Evolutionary conservation across 2,797 vertebrate species (phyloP).

Genomic region (Lemur catta): DNA sequence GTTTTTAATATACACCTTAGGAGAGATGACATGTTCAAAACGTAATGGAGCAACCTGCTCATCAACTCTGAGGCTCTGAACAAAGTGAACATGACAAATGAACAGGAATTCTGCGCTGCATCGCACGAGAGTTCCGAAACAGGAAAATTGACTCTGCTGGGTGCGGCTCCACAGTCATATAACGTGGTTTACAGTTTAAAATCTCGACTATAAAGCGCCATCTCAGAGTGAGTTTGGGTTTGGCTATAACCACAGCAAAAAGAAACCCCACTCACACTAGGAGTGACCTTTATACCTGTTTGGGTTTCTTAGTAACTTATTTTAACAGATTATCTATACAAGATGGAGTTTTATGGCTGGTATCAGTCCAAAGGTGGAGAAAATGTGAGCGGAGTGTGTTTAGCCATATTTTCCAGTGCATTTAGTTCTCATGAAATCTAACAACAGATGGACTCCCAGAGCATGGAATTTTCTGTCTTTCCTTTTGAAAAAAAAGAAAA

Average conservation of each 20-base stretch:
- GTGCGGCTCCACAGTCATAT: slow-evolving; percentile 53
- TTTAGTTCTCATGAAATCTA: slow-evolving; percentile 39
- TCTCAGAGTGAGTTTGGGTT: background rate
- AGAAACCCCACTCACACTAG: slow-evolving; percentile 61
- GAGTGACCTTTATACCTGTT: slow-evolving; percentile 73
- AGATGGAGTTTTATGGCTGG: slow-evolving; percentile 72
- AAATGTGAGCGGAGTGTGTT: slow-evolving; percentile 46
- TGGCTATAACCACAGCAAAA: slow-evolving; percentile 61
- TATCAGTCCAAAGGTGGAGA: slow-evolving; percentile 75
- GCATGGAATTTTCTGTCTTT: background rate
- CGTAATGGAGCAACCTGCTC: slow-evolving; percentile 75
- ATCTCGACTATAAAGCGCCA: slow-evolving; percentile 59
- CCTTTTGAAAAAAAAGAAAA: slow-evolving; percentile 13
- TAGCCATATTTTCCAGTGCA: slow-evolving; percentile 54
- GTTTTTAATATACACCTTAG: slow-evolving; percentile 31
- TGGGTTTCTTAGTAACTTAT: slow-evolving; percentile 78
- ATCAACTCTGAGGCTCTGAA: slow-evolving; percentile 75
- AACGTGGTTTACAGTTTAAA: slow-evolving; percentile 68
- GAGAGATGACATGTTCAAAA: slow-evolving; percentile 67
- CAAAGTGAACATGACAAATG: slow-evolving; percentile 74
- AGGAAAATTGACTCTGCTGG: slow-evolving; percentile 72
- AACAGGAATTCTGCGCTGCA: slow-evolving; percentile 70
- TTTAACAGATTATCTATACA: slow-evolving; percentile 75
- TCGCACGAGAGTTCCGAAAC: slow-evolving; percentile 61
- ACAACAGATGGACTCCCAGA: slow-evolving; percentile 34